Conservation (phyloP, 1,140 invertebrate genomes). For the Sminthurinus signatus region DNA sequence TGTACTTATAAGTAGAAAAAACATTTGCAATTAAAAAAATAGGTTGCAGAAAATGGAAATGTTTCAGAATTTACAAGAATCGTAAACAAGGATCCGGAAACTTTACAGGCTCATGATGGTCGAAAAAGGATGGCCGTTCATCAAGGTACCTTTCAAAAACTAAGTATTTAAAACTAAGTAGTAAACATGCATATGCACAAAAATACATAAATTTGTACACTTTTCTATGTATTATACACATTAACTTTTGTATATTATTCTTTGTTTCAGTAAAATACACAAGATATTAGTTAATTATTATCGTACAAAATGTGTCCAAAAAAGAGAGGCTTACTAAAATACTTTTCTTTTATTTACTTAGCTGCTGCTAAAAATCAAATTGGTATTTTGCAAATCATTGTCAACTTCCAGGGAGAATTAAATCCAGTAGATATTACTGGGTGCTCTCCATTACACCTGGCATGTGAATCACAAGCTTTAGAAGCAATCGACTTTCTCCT, state of each 20-base stretch:
- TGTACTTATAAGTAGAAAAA: constrained; percentile 43
- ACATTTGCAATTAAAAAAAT: no score
- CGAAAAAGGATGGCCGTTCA: constrained; percentile 66
- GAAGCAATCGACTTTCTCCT: constrained; percentile 66
- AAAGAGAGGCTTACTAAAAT: no score
- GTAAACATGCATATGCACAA: no score
- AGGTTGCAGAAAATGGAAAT: constrained; percentile 74
- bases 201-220: no score
- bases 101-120: constrained; percentile 61
- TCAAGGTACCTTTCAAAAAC: constrained; percentile 69
- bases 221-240: no score
- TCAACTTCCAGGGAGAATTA: constrained; percentile 60
- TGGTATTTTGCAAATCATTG: constrained; percentile 66
- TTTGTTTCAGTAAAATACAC: no score
- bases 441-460: constrained; percentile 73
- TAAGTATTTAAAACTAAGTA: no score
- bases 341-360: no score
- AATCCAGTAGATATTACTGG: constrained; percentile 66
- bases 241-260: no score
- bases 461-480: constrained; percentile 63
- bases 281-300: no score
- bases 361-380: constrained; percentile 66
- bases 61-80: constrained; percentile 69
- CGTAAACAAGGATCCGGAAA: constrained; percentile 58
- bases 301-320: no score